A percentile compares a stretch with the other conserved stretches of the same genome.
Conservation (phyloP, 1,140 invertebrate genomes). For the Procambarus clarkii region DNA sequence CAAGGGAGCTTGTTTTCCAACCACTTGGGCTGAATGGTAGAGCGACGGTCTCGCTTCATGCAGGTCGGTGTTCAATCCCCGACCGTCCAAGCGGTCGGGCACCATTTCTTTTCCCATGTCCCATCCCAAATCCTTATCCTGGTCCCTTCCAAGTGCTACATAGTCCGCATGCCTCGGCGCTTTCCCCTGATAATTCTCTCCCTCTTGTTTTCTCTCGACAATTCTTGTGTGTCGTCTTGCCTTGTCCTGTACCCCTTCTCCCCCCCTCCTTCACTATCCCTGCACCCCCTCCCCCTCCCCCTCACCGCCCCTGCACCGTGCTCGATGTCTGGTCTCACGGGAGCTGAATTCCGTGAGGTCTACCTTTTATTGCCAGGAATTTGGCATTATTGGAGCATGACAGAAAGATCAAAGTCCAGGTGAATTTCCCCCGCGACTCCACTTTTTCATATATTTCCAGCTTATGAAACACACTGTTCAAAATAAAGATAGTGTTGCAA, state of each 20-base stretch:
- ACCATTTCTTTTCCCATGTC: no score
- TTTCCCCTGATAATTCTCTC: no score
- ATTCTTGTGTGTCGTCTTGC: neutral
- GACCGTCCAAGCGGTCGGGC: no score
- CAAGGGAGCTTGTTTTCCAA: no score
- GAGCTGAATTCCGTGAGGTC: neutral
- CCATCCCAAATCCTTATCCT: no score
- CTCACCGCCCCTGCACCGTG: no score
- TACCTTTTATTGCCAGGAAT: neutral
- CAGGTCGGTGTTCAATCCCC: no score
- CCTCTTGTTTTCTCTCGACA: neutral
- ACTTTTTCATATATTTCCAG: neutral
- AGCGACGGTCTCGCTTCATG: no score
- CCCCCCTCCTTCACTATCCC: neutral
- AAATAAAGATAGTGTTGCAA: neutral
- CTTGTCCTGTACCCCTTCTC: neutral
- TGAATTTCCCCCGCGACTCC: neutral
- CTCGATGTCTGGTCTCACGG: neutral
- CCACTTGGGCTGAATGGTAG: no score
- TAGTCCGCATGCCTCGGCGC: no score
- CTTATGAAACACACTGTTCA: neutral
- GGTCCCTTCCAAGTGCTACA: no score
- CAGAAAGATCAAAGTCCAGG: neutral
- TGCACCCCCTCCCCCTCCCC: neutral
- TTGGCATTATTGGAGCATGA: neutral